Evolutionary conservation across 2,888 invertebrate genomes (phyloP), one percentile per base, ranked within the genome.

Genomic region (Lobophora halterata): DNA sequence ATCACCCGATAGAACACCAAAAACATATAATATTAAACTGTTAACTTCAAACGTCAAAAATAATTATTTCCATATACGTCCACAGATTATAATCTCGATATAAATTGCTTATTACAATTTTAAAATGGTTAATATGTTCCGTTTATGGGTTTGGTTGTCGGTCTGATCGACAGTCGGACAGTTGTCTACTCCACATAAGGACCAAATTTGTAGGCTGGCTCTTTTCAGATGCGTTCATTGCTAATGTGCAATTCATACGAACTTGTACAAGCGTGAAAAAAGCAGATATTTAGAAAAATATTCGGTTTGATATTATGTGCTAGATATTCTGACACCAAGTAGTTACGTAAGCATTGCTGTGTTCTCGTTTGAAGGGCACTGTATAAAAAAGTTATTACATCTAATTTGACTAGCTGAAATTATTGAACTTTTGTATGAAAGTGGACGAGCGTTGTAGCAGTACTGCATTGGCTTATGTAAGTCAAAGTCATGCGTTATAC

Each of bases 21-120:
- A 32, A 18, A 28, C 12, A 11, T 18, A 25, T 25, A 35, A 16
- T 31, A 46, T 42, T 42, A 43, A 46, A 35, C 33, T 47, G 49
- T 55, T 49, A 45, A 46, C 41, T 23, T 41, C 31, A 44, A 46
- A 55, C 50, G 62, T 71, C 71, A 74, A 69, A 66, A 55, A 65
- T 68, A 73, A 76, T 76, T 70, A 76, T 69, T 65, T 54, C 66
- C 67, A 68, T 70, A 54, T 55, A 28, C 17, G 54, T 52, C 13
- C 46, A 42, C 32, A 46, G 51, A 65, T 65, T 64, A 64, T 67
- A 65, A 57, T 50, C 53, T 43, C 51, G 52, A 50, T 63, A 68
- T 65, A 70, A 79, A 79, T 73, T 68, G 70, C 61, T 64, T 68
- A 75, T 79, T 79, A 71, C 71, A 75, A 78, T 79, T 74, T 69